Conservation (phyloP, 2,113 vertebrate genomes). For the Balaenoptera acutorostrata region DNA sequence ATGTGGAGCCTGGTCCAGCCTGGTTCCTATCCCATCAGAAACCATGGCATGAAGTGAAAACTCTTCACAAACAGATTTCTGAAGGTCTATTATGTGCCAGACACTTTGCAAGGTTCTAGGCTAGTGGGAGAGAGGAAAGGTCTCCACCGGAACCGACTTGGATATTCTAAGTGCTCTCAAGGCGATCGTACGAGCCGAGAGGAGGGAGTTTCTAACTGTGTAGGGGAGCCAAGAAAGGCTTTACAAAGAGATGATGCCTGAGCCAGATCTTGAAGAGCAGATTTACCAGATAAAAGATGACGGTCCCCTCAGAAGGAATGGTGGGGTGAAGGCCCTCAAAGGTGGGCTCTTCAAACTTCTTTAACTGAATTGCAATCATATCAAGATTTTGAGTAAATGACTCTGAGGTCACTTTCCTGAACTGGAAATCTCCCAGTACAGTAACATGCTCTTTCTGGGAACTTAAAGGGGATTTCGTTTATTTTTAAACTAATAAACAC, state of each 20-base stretch:
- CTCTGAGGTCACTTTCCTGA: neutral
- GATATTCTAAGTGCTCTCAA: neutral
- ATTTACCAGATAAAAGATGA: neutral
- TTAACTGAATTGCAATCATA: neutral
- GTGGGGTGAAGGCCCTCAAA: neutral
- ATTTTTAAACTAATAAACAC: neutral
- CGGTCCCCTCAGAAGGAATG: neutral
- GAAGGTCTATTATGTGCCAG: neutral
- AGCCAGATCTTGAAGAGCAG: neutral
- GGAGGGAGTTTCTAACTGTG: neutral
- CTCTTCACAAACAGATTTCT: neutral
- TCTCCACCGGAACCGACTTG: accelerated
- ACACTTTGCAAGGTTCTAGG: neutral
- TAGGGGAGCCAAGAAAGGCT: neutral
- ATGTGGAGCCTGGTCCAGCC: neutral
- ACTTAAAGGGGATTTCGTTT: neutral
- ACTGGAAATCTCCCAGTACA: neutral
- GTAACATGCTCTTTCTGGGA: neutral
- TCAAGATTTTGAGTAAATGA: neutral
- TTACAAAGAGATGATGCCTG: too few relatives aligned
- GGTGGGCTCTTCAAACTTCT: neutral
- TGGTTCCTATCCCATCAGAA: neutral
- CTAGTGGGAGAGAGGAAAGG: neutral
- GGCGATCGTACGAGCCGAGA: neutral
- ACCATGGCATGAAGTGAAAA: too few relatives aligned